A percentile compares a stretch with the other conserved stretches of the same genome.
Evolutionary conservation across 2,797 vertebrate genomes (phyloP).

Genomic region (Heterohyrax brucei): DNA sequence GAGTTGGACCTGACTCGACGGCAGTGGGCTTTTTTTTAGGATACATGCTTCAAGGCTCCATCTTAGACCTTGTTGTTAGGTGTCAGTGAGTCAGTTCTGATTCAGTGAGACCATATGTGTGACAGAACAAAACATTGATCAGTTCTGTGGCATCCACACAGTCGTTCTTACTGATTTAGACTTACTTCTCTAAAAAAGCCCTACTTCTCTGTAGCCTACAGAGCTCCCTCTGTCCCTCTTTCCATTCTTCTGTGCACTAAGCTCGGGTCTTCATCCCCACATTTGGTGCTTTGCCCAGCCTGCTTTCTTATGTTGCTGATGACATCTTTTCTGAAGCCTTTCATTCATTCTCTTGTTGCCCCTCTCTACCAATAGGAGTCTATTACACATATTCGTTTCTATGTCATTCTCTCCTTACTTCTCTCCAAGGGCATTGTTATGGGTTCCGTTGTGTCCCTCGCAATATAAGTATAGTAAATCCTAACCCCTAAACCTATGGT

Average conservation of each 20-base stretch:
- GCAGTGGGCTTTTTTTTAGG: no score
- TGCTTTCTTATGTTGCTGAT: constrained; percentile 29
- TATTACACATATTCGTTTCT: constrained; percentile 1
- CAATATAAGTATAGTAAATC: no score
- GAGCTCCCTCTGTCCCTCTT: constrained; percentile 3
- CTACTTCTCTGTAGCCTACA: constrained; percentile 8
- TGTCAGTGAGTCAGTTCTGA: no score
- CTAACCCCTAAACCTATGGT: no score
- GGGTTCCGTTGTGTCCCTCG: no score
- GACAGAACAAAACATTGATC: no score
- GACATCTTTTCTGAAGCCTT: constrained; percentile 39
- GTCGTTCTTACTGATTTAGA: neutral
- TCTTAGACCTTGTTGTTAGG: constrained; percentile 4
- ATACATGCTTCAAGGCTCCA: neutral
- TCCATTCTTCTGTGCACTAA: neutral
- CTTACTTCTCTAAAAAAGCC: constrained; percentile 30
- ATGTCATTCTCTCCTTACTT: neutral
- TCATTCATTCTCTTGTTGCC: neutral
- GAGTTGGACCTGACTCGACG: no score
- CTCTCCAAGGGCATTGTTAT: neutral
- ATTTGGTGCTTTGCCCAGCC: neutral
- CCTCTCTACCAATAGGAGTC: neutral
- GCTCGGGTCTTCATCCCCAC: neutral
- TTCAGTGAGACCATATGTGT: no score
- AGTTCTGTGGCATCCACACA: no score